Percentiles rank a stretch among this genome's conserved stretches.
phyloP scores from a whole-genome alignment of 2,113 vertebrate genomes.

The Clarias gariepinus region DNA sequence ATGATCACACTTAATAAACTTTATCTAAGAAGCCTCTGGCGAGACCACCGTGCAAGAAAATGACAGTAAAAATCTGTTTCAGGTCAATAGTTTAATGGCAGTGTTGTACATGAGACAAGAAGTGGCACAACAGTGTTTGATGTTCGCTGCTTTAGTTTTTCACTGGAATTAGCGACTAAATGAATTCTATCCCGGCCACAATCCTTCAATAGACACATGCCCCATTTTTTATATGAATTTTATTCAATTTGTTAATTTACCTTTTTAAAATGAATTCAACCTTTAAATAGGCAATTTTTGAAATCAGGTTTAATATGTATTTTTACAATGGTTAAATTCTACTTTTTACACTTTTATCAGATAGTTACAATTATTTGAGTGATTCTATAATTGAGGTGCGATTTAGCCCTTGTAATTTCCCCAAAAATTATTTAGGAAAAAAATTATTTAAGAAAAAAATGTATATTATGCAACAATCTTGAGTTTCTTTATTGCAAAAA shows the following conservation, averaged over 20 bases:
- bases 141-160: not conserved
- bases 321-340: not conserved
- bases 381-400: not conserved
- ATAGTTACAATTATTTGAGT: not conserved
- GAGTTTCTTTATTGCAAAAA: not conserved
- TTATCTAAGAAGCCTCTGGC: not conserved
- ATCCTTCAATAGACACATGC: not conserved
- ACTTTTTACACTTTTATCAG: not conserved
- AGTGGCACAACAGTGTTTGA: not conserved
- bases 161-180: not conserved
- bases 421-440: not conserved
- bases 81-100: not conserved
- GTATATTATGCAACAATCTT: not conserved
- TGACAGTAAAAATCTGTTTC: not conserved
- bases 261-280: not conserved
- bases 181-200: not conserved
- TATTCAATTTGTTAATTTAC: not conserved
- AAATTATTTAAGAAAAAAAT: too few relatives aligned
- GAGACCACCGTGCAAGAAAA: not conserved
- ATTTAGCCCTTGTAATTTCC: not conserved
- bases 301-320: not conserved
- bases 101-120: not conserved
- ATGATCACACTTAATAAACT: slow-evolving; percentile 13
- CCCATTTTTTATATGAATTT: not conserved
- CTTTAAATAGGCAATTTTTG: not conserved